Base-by-base conservation (phyloP, 2,113 vertebrate genomes). In the Turdus rufiventris region DNA sequence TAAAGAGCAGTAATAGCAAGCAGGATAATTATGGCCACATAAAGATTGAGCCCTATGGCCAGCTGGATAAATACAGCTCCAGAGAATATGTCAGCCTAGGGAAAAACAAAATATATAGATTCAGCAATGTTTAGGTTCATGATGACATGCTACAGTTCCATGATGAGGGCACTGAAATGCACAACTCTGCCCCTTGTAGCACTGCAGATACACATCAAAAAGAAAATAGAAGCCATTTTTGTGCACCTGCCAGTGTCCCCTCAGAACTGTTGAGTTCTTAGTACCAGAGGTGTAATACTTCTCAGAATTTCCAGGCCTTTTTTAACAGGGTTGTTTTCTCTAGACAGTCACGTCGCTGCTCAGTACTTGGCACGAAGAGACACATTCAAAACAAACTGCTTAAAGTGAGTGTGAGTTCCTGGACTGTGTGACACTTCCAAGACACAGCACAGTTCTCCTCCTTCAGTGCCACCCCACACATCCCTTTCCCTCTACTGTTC, bases 21-120 rank as follows among this genome's bases (percentile, higher is more conserved):
- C 48, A 99, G 97, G 15, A 98, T 65, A 43, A 99, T 25, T 71
- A 99, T 99, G 48, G 99, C 99, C 70, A 99, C 1, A 78, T 99
- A 99, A 90, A 99, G 98, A 53, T 99, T 98, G 78, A 99, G 94
- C 4, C 98, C 98, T 63, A 99, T 93, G 38, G 99, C 99, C 96
- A 98, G 93, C 70, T 99, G 98, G 95, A 99, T 99, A 77, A 99
- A 99, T 53, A 99, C 97, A 93, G 98, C 99, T 24, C 99, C 99
- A 16, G 99, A 99, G 94, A 99, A 99, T 97, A 98, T 98, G 92
- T 99, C 99, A 56, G 99, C 99, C 99, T 99, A 26, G 58, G 90
- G 79, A 79, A 88, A 83, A 63, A 92, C 57, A 92, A 62, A n/a
- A 75, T 80, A 56, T 28, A 14, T 5, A 33, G 38, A 28, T 62